These are phyloP conservation scores for Drosophila truncata DNA, from an alignment of 1,140 invertebrate genomes.

Conservation along the genomic window DNA sequence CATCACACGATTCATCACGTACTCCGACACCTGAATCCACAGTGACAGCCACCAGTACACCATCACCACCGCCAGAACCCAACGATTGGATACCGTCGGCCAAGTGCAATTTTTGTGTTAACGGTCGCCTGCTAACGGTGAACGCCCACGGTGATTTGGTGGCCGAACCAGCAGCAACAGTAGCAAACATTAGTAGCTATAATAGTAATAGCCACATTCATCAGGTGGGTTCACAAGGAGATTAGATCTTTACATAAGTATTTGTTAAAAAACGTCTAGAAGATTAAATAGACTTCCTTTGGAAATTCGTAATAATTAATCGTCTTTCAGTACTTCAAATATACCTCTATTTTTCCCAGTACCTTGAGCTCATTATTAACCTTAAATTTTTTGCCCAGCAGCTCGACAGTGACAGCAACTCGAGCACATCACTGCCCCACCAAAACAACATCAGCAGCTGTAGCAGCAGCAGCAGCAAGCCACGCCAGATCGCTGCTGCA, in stretches of 20 bases:
- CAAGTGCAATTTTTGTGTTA: conserved; percentile 95
- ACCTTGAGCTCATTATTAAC: conserved; percentile 21
- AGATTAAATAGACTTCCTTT: neutral
- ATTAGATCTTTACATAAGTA: neutral
- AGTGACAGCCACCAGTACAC: conserved; percentile 44
- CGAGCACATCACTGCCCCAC: conserved; percentile 68
- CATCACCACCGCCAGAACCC: conserved; percentile 86
- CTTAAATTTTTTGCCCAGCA: conserved; percentile 41
- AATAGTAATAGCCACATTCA: conserved; percentile 48
- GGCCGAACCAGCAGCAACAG: conserved; percentile 69
- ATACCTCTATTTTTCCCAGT: neutral
- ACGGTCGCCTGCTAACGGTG: conserved; percentile 89
- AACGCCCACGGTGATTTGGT: conserved; percentile 85
- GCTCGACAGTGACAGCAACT: conserved; percentile 83
- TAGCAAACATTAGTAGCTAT: conserved; percentile 16
- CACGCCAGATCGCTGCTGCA: conserved; percentile 35
- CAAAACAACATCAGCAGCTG: conserved; percentile 41
- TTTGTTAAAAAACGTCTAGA: too few relatives aligned
- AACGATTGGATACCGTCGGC: conserved; percentile 94
- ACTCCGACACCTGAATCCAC: conserved; percentile 41
- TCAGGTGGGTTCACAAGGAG: conserved; percentile 22
- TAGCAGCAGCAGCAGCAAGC: conserved; percentile 32
- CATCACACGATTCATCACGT: conserved; percentile 78
- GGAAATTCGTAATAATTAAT: neutral
- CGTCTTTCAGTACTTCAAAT: neutral